These are phyloP conservation scores for Hoplodrina ambigua DNA, from an alignment of 2,888 invertebrate species.

Conservation along the genomic window DNA sequence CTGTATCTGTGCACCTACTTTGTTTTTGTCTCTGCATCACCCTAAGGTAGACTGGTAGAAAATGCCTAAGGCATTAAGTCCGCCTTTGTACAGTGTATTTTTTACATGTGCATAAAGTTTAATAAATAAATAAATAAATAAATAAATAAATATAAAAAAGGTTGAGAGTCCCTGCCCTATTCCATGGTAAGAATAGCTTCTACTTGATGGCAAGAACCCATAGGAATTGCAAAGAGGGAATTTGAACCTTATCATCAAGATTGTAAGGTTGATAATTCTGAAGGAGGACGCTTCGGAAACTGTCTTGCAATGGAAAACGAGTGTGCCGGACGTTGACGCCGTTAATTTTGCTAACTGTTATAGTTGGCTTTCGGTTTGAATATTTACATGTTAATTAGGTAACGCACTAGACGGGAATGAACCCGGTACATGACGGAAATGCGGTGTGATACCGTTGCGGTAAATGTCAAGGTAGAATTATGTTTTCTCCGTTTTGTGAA, in stretches of 20 bases:
- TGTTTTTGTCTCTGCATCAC: no score
- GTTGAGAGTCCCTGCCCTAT: slow-evolving; percentile 58
- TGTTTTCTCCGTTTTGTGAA: slow-evolving; percentile 10
- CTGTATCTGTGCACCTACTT: no score
- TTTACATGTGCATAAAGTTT: no score
- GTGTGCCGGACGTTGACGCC: slow-evolving; percentile 63
- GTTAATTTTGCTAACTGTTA: slow-evolving; percentile 66
- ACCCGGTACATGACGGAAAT: slow-evolving; percentile 41
- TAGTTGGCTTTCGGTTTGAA: slow-evolving; percentile 63
- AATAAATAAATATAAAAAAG: no score
- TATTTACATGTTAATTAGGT: slow-evolving; percentile 66
- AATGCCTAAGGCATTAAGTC: no score
- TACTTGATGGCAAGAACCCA: slow-evolving; percentile 45
- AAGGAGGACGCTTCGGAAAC: slow-evolving; percentile 45
- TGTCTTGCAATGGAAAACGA: slow-evolving; percentile 58
- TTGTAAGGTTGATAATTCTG: slow-evolving; percentile 16
- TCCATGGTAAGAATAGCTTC: slow-evolving; percentile 73
- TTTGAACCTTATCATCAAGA: slow-evolving; percentile 5
- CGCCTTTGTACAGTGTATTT: no score
- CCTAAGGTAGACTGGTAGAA: no score
- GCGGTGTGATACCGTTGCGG: slow-evolving; percentile 22
- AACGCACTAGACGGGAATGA: slow-evolving; percentile 50
- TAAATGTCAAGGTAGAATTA: slow-evolving; percentile 34
- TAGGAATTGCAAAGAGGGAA: not conserved
- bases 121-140: no score